Percentiles rank a stretch among this genome's conserved stretches.
phyloP scores from a whole-genome alignment of 2,888 invertebrate genomes.

The Anagyrus pseudococci region DNA sequence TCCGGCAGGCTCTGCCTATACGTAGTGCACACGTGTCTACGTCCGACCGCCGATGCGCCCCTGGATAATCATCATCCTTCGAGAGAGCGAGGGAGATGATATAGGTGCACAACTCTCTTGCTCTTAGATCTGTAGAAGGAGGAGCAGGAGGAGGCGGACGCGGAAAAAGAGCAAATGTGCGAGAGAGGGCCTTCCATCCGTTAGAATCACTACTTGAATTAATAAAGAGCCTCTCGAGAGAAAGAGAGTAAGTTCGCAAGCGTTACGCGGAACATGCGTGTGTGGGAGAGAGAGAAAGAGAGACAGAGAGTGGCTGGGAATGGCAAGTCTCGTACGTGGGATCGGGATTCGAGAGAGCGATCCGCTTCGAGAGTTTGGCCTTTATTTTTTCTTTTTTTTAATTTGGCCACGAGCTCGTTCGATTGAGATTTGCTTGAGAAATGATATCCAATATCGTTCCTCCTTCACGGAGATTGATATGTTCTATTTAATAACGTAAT shows the following conservation, averaged over 20 bases:
- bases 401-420: too few species aligned
- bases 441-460: too few species aligned
- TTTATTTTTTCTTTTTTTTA: too few species aligned
- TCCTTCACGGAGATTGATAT: too few species aligned
- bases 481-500: too few species aligned
- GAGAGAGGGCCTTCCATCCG: constrained; percentile 21
- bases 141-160: not conserved
- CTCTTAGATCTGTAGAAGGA: constrained; percentile 5
- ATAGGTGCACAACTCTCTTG: not conserved
- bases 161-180: constrained; percentile 25
- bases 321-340: constrained; percentile 13
- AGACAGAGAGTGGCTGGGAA: not conserved
- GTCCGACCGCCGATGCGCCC: constrained; percentile 21
- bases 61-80: constrained; percentile 33
- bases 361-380: constrained; percentile 14
- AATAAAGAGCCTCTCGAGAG: constrained; percentile 34
- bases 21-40: not conserved
- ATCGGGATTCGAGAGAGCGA: constrained; percentile 17
- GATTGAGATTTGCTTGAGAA: too few species aligned
- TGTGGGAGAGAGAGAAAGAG: too few species aligned
- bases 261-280: constrained; percentile 1
- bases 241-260: not conserved
- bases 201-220: constrained; percentile 38
- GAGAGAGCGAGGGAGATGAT: not conserved
- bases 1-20: constrained; percentile 27